A percentile compares a stretch with the other conserved stretches of the same genome.
Conservation (phyloP, 2,113 vertebrate species). For the Tursiops truncatus region DNA sequence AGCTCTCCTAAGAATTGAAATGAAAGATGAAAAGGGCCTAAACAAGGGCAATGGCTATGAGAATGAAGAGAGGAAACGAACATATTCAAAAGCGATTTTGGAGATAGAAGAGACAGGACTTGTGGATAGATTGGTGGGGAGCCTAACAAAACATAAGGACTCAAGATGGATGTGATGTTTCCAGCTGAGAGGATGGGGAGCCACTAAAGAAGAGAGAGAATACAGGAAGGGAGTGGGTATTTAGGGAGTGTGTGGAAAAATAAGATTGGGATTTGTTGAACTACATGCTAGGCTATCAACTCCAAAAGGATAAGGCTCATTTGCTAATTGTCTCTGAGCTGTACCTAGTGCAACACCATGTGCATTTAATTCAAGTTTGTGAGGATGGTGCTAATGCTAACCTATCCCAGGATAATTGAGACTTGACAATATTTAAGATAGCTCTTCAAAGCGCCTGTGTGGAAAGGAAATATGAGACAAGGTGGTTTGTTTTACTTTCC, state of each 20-base stretch:
- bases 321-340: slow-evolving; percentile 29
- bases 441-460: slow-evolving; percentile 32
- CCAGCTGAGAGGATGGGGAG: background rate
- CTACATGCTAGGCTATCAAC: background rate
- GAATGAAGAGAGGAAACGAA: background rate
- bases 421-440: slow-evolving; percentile 43
- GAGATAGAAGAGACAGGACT: slow-evolving; percentile 32
- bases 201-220: background rate
- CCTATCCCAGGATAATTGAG: slow-evolving; percentile 3
- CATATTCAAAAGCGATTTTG: slow-evolving; percentile 34
- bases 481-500: slow-evolving; percentile 46
- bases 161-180: slow-evolving; percentile 45
- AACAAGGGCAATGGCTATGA: background rate
- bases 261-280: background rate
- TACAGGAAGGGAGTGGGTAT: background rate
- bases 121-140: background rate
- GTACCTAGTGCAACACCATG: background rate
- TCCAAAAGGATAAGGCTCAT: background rate
- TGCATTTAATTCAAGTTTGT: background rate
- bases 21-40: slow-evolving; percentile 35
- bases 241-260: background rate
- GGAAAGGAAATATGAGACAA: slow-evolving; percentile 58
- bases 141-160: slow-evolving; percentile 21
- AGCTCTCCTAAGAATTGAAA: background rate
- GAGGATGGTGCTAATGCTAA: background rate